Percentiles rank a stretch among this genome's conserved stretches.
phyloP scores from a whole-genome alignment of 2,113 vertebrate genomes.

The Scopus umbretta region DNA sequence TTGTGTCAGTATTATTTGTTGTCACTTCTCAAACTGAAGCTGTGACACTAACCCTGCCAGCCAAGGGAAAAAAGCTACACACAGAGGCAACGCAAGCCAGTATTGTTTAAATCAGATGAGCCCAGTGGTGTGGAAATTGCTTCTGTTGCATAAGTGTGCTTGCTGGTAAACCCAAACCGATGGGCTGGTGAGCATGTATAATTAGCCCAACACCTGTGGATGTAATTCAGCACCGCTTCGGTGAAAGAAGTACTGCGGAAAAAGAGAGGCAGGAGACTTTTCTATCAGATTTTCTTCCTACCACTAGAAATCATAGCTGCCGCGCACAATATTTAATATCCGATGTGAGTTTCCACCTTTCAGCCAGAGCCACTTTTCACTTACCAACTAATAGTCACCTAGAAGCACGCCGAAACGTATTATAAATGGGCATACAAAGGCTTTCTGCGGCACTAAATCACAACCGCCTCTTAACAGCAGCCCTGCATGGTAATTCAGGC shows the following conservation, averaged over 20 bases:
- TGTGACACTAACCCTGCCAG: constrained; percentile 51
- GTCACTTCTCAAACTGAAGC: constrained; percentile 35
- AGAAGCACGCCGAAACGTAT: background rate
- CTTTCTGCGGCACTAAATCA: background rate
- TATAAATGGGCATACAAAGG: background rate
- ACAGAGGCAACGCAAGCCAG: constrained; percentile 30
- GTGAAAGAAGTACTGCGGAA: background rate
- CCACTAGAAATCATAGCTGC: constrained; percentile 3
- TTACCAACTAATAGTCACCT: background rate
- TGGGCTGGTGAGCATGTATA: background rate
- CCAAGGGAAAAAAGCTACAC: constrained; percentile 49
- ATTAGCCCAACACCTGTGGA: background rate
- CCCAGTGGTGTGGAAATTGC: constrained; percentile 37
- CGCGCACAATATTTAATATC: background rate
- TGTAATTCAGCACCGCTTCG: background rate
- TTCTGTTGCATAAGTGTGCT: constrained; percentile 47
- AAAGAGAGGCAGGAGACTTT: background rate
- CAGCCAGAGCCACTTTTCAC: constrained; percentile 18
- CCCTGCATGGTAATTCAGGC: background rate
- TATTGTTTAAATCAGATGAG: constrained; percentile 62
- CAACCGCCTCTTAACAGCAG: background rate
- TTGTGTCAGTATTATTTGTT: constrained; percentile 42
- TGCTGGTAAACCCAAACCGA: constrained; percentile 19
- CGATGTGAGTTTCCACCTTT: constrained; percentile 9
- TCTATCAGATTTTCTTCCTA: background rate